Base-by-base conservation (phyloP, 2,888 invertebrate species). In the Podabrus alpinus region DNA sequence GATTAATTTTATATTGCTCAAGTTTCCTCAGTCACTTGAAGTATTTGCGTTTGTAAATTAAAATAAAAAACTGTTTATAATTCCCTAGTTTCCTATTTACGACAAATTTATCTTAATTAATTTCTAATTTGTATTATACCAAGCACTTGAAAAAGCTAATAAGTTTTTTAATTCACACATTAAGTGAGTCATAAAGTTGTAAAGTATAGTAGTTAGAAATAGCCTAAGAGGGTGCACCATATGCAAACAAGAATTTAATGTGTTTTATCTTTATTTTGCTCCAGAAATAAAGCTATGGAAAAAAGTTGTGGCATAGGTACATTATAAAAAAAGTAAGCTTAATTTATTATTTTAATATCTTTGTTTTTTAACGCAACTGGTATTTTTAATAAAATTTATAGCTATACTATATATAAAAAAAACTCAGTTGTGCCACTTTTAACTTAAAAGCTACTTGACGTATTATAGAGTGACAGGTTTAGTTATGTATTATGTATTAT, bases 401-500 rank as follows among this genome's bases (percentile, higher is more conserved):
- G 21, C 21, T n/a, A 16, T 19, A 11, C 25, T 69, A 21, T 66
- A 70, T 16, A 25, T 62, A 70, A 25, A 13, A 24, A 70, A 71
- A 64, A 66, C 24, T n/a, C 29, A 66, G 64, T 62, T 71, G 25
- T 62, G 45, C 45, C 64, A 71, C 64, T 71, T 71, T 64, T 45
- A 17, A 61, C 64, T 24, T 19, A 66, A 72, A 68, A 68, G 29
- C 16, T 29, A 75, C 73, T 77, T 76, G 77, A 71, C 75, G 74
- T 74, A 73, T 78, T 77, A 79, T 80, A 80, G 78, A 66, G 77
- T 78, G 79, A 77, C 79, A 77, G 78, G 78, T 71, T 72, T 75
- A 78, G 72, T 76, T 80, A 82, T 82, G 78, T 79, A 83, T 83
- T 82, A 83, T 82, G 81, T 79, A 82, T 75, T 69, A 66, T 80